phyloP scores from a whole-genome alignment of 1,140 invertebrate species.

The Saccostrea glomerata region DNA sequence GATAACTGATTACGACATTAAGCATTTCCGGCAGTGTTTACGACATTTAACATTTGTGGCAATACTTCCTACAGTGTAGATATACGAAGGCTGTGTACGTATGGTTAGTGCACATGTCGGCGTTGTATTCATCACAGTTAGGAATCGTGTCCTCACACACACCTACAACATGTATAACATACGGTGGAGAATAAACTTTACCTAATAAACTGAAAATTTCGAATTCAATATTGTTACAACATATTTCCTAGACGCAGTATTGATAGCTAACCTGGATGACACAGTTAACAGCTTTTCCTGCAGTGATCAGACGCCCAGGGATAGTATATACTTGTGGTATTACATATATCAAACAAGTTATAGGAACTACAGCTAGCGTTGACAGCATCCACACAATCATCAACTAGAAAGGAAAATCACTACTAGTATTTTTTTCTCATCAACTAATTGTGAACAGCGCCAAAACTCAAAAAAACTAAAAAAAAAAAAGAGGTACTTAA shows the following conservation, averaged over 20 bases:
- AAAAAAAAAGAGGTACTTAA: no score
- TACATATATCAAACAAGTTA: background rate
- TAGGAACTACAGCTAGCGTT: background rate
- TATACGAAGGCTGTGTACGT: background rate
- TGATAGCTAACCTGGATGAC: background rate
- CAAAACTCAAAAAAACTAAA: no score
- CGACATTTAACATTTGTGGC: background rate
- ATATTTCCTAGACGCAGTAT: no score
- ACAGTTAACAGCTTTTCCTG: background rate
- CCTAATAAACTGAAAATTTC: background rate
- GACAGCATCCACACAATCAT: background rate
- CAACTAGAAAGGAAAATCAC: background rate
- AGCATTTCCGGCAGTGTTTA: no score
- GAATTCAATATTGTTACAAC: no score
- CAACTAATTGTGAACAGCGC: no score
- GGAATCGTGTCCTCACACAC: background rate
- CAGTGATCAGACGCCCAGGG: background rate
- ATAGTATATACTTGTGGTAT: background rate
- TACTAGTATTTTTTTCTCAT: no score
- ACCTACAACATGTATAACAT: background rate
- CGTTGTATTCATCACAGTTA: constrained; percentile 3
- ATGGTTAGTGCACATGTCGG: background rate
- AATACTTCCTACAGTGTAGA: background rate
- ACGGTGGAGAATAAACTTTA: background rate
- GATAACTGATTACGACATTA: no score